Conservation (phyloP, 2,888 invertebrate genomes). For the Ophion ventricosus region DNA sequence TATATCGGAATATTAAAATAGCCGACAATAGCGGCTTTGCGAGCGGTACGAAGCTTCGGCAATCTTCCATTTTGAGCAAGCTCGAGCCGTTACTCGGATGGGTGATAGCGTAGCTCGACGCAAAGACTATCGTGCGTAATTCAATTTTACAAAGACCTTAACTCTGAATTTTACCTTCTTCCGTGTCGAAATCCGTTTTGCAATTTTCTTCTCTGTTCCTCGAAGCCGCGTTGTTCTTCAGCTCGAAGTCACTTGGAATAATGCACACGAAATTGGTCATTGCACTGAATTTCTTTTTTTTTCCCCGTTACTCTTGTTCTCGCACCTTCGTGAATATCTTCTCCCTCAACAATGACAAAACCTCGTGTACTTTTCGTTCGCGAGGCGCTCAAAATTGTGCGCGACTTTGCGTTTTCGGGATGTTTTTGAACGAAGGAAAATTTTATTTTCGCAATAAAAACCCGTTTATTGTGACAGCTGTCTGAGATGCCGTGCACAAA, state of each 20-base stretch:
- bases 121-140: too few relatives aligned
- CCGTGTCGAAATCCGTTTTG: not conserved
- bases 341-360: not conserved
- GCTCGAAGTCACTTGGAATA: not conserved
- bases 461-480: not conserved
- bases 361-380: not conserved
- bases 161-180: not conserved
- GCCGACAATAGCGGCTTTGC: too few relatives aligned
- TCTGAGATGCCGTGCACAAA: constrained; percentile 13
- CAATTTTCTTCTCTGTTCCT: not conserved
- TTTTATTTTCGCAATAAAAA: not conserved
- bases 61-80: too few relatives aligned
- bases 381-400: not conserved
- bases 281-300: not conserved
- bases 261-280: constrained; percentile 7
- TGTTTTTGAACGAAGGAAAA: not conserved
- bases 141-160: too few relatives aligned
- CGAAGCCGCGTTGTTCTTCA: not conserved
- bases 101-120: too few relatives aligned
- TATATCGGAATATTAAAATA: too few relatives aligned
- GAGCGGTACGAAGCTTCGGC: too few relatives aligned
- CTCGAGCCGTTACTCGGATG: too few relatives aligned
- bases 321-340: not conserved
- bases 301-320: not conserved
- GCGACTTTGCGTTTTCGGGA: not conserved